These are phyloP conservation scores for Gonocerus acuteangulatus DNA, from an alignment of 2,888 invertebrate genomes.

Conservation along the genomic window DNA sequence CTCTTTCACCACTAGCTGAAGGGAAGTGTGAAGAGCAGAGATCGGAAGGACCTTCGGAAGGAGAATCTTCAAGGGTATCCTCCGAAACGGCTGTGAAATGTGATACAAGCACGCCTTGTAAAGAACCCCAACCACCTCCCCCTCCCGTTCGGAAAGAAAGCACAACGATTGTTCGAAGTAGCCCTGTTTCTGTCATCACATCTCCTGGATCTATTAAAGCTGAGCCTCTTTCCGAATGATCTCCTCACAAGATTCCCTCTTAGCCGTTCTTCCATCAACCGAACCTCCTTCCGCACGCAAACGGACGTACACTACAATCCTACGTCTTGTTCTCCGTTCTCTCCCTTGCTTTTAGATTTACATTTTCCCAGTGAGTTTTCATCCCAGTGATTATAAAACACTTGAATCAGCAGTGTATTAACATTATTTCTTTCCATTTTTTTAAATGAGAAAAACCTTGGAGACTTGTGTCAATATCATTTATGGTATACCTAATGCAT, in stretches of 20 bases:
- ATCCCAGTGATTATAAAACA: neutral
- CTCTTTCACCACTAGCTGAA: neutral
- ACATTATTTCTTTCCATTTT: neutral
- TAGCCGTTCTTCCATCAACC: slow-evolving; percentile 16
- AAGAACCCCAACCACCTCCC: neutral
- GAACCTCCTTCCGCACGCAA: slow-evolving; percentile 1
- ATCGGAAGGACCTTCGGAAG: neutral
- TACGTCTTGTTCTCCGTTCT: slow-evolving; percentile 13
- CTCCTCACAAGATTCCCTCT: neutral
- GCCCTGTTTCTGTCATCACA: slow-evolving; percentile 41
- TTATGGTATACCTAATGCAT: slow-evolving; percentile 22
- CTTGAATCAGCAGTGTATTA: neutral
- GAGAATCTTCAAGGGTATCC: neutral
- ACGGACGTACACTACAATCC: slow-evolving; percentile 13
- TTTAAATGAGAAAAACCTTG: neutral
- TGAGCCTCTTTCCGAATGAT: slow-evolving; percentile 36
- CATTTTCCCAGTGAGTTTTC: slow-evolving; percentile 13
- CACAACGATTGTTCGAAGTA: slow-evolving; percentile 36
- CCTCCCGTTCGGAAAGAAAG: neutral
- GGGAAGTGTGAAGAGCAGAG: too few relatives aligned
- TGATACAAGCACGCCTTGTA: too few relatives aligned
- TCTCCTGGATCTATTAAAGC: slow-evolving; percentile 39
- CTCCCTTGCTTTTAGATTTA: slow-evolving; percentile 15
- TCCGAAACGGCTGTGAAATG: neutral
- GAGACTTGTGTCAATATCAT: slow-evolving; percentile 10